phyloP scores from a whole-genome alignment of 2,888 invertebrate genomes.

The Amblyjoppa fuscipennis region DNA sequence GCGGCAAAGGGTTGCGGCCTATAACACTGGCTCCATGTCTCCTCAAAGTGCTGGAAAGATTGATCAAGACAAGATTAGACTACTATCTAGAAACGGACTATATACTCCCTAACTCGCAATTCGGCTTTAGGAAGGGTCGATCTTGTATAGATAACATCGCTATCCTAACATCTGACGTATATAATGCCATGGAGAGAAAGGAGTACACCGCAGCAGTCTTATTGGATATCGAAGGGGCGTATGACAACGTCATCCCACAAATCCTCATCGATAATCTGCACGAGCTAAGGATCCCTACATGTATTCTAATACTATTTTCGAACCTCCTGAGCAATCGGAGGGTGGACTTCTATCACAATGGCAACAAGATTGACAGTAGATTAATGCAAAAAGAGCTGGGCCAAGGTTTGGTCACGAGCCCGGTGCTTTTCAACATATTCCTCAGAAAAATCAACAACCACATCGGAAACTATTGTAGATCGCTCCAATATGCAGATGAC shows the following conservation, averaged over 20 bases:
- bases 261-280: neutral
- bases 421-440: slow-evolving; percentile 18
- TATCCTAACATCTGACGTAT: slow-evolving; percentile 14
- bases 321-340: neutral
- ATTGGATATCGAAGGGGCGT: slow-evolving; percentile 53
- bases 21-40: slow-evolving; percentile 39
- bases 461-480: neutral
- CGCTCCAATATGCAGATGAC: neutral
- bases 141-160: slow-evolving; percentile 44
- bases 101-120: slow-evolving; percentile 22
- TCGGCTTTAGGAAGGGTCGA: slow-evolving; percentile 44
- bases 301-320: neutral
- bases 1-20: neutral
- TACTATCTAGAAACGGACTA: slow-evolving; percentile 32
- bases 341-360: neutral
- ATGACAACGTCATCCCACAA: slow-evolving; percentile 27
- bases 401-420: slow-evolving; percentile 22
- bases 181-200: slow-evolving; percentile 14
- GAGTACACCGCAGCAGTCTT: slow-evolving; percentile 4
- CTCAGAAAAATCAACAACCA: neutral
- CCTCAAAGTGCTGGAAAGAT: slow-evolving; percentile 35
- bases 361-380: neutral
- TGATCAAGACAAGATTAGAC: slow-evolving; percentile 33
- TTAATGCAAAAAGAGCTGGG: neutral
- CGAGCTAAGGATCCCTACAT: slow-evolving; percentile 3